Evolutionary conservation across 1,140 invertebrate genomes (phyloP).

Genomic region (Trissolcus basalis): DNA sequence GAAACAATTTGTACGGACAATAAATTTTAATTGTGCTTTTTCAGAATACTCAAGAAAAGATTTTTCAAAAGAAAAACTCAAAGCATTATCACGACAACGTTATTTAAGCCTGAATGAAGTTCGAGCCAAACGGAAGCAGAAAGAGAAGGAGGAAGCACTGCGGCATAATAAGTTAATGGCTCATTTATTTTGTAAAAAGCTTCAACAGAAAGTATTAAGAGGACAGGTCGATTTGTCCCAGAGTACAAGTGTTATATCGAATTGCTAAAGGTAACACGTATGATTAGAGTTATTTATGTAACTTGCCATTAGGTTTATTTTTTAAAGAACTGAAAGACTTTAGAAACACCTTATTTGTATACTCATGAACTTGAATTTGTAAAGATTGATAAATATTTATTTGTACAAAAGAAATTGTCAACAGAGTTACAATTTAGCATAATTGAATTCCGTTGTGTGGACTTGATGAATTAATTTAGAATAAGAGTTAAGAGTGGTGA

Average conservation of each 20-base stretch:
- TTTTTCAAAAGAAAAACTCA: conserved; percentile 74
- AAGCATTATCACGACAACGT: conserved; percentile 72
- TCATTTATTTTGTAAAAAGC: conserved; percentile 77
- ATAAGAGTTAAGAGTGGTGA: no score
- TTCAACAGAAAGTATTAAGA: conserved; percentile 75
- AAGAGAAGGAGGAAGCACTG: conserved; percentile 74
- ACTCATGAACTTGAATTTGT: not conserved
- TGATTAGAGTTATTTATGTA: not conserved
- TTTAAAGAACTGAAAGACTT: not conserved
- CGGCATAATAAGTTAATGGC: conserved; percentile 78
- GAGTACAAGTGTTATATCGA: conserved; percentile 75
- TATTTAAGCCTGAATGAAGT: conserved; percentile 75
- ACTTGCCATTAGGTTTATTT: not conserved
- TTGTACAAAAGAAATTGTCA: not conserved
- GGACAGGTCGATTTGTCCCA: conserved; percentile 77
- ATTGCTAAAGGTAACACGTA: conserved; percentile 62
- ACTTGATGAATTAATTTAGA: no score
- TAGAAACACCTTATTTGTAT: not conserved
- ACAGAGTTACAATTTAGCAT: not conserved
- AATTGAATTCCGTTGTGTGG: not conserved
- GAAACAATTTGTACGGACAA: not conserved
- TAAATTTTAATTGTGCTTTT: conserved; percentile 2
- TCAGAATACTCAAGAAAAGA: conserved; percentile 68
- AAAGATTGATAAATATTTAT: not conserved
- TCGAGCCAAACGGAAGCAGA: conserved; percentile 70